Evolutionary conservation across 2,113 vertebrate genomes (phyloP), one percentile per base, ranked within the genome.

Genomic region (Misgurnus anguillicaudatus): DNA sequence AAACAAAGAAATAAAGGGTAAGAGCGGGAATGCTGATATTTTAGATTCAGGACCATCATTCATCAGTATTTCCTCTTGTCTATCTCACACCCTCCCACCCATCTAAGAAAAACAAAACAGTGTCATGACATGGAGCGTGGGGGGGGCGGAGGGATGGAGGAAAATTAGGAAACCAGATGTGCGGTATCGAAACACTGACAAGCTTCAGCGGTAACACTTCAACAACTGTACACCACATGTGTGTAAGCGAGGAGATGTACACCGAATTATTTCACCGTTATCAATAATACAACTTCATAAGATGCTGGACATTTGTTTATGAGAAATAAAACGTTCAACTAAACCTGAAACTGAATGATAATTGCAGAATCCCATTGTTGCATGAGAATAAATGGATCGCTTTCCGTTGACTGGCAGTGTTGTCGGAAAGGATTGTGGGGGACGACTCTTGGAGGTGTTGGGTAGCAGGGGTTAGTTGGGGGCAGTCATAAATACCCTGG

Each of bases 81-180:
- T 65, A 82, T 71, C 80, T 67, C 80, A 72, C 64, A 65, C 68
- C 53, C 70, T 72, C 69, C 78, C 77, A 65, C 73, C 82, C 83
- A 86, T 85, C 84, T 86, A 90, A 90, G 87, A 89, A 92, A 93
- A 93, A 92, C 90, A 92, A 91, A 93, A 92, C 87, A 90, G 87
- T 91, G 92, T 93, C 90, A 89, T 91, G 91, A 91, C 89, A 91
- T 87, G 66, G 82, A 80, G 75, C 55, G 60, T 42, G 41, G 51
- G 62, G 77, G 79, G 78, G 83, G 72, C 45, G 60, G 51, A 24
- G 55, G 62, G 77, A 78, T 76, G 83, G 78, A 78, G 87, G 88
- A 87, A 88, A 90, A 94, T 92, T 92, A 92, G 90, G 90, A 94
- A 93, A 92, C 90, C 93, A 94, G 93, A 94, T 94, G 93, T 94